These are phyloP conservation scores for Incurvaria masculella DNA, from an alignment of 2,888 invertebrate species.

Conservation along the genomic window DNA sequence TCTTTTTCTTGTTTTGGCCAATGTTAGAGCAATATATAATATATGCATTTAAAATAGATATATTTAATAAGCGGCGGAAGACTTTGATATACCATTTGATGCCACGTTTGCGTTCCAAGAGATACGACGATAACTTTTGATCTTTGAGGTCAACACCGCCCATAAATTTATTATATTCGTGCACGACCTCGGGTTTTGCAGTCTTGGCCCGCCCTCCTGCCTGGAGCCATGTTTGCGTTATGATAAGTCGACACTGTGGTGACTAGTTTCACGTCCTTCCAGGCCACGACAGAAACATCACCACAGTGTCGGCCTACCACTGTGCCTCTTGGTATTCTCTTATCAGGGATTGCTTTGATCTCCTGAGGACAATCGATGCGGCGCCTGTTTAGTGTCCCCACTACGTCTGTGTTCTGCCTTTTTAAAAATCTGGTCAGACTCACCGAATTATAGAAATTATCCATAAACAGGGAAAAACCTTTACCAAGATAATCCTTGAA, in stretches of 20 bases:
- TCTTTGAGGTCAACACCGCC: slow-evolving; percentile 18
- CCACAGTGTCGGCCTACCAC: slow-evolving; percentile 4
- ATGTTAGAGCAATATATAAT: slow-evolving; percentile 10
- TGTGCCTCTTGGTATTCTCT: background rate
- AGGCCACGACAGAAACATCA: slow-evolving; percentile 6
- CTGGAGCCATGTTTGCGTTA: slow-evolving; percentile 1
- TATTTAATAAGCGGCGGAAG: slow-evolving; percentile 15
- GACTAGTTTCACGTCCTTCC: slow-evolving; percentile 15
- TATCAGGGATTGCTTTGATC: no score
- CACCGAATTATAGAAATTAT: slow-evolving; percentile 16
- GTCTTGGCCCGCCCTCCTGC: background rate
- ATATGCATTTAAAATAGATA: slow-evolving; percentile 9
- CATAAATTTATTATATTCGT: slow-evolving; percentile 18
- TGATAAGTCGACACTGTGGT: slow-evolving; percentile 11
- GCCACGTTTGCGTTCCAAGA: slow-evolving; percentile 16
- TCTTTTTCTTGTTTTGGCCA: slow-evolving; percentile 8
- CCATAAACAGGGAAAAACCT: slow-evolving; percentile 15
- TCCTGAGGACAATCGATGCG: no score
- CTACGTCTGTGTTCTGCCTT: slow-evolving; percentile 12
- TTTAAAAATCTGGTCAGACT: slow-evolving; percentile 11
- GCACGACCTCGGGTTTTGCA: slow-evolving; percentile 6
- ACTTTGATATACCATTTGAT: slow-evolving; percentile 16
- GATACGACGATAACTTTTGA: slow-evolving; percentile 16
- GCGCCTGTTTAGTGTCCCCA: slow-evolving; percentile 7
- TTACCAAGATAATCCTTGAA: slow-evolving; percentile 10